Percentiles rank a stretch among this genome's conserved stretches.
phyloP scores from a whole-genome alignment of 23 tunicate species.

The Aplidium turbinatum region DNA sequence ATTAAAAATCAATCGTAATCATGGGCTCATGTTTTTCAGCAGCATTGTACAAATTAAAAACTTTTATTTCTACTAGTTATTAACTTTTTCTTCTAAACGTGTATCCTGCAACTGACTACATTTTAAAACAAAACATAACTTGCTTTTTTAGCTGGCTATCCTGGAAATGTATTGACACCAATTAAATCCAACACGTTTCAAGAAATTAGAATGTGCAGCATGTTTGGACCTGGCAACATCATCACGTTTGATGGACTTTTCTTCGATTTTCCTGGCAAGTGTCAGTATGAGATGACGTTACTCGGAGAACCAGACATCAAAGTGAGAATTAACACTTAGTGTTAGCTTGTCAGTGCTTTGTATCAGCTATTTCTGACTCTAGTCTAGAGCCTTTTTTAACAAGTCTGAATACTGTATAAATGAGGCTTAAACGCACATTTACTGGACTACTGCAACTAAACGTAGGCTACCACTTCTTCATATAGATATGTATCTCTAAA shows the following conservation, averaged over 20 bases:
- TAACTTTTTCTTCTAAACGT: neutral
- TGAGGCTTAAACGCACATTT: too few relatives aligned
- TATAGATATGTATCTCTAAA: too few relatives aligned
- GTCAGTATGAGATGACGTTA: slow-evolving; percentile 68
- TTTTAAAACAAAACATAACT: neutral
- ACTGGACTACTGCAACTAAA: too few relatives aligned
- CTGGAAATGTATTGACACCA: neutral
- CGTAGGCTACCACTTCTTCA: too few relatives aligned
- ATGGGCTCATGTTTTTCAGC: too few relatives aligned
- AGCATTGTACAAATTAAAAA: too few relatives aligned
- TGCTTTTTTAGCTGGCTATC: neutral
- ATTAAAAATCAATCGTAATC: too few relatives aligned
- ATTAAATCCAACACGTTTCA: neutral
- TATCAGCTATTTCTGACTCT: too few relatives aligned
- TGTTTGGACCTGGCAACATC: slow-evolving; percentile 72
- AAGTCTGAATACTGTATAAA: too few relatives aligned
- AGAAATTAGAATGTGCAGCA: slow-evolving; percentile 30
- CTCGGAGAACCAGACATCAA: slow-evolving; percentile 40
- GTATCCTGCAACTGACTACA: neutral
- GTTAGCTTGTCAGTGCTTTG: neutral
- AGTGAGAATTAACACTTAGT: too few relatives aligned
- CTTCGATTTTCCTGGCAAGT: slow-evolving; percentile 59
- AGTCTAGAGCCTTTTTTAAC: too few relatives aligned
- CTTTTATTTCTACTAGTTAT: too few relatives aligned
- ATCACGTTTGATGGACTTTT: slow-evolving; percentile 55